phyloP scores from a whole-genome alignment of 2,888 invertebrate genomes.

The Dicyrtoma fusca region DNA sequence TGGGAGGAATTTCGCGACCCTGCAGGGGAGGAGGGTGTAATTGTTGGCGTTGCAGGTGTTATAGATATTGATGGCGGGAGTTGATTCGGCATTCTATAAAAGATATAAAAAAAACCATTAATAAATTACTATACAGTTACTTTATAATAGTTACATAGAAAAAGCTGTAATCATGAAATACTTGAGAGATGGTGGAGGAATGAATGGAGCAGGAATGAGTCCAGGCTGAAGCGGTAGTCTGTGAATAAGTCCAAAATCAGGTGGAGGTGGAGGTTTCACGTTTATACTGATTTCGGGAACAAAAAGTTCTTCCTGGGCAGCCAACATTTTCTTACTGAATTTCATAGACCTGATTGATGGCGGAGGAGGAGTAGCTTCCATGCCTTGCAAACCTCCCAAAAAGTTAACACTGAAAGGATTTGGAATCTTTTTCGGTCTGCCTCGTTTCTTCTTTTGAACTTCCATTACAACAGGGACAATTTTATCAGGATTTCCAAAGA shows the following conservation, averaged over 20 bases:
- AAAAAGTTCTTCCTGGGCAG: constrained; percentile 26
- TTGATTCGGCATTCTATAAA: constrained; percentile 41
- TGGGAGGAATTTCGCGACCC: constrained; percentile 23
- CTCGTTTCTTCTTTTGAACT: constrained; percentile 48
- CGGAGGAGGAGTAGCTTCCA: constrained; percentile 3
- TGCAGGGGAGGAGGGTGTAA: constrained; percentile 27
- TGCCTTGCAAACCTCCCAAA: constrained; percentile 4
- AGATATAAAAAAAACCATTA: neutral
- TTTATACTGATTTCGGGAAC: constrained; percentile 48
- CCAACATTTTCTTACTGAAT: constrained; percentile 33
- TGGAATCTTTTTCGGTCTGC: constrained; percentile 48
- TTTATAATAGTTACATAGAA: neutral
- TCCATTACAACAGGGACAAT: constrained; percentile 26
- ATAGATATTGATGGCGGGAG: constrained; percentile 53
- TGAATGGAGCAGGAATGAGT: constrained; percentile 49
- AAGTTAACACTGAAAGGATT: constrained; percentile 14
- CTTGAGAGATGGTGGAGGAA: constrained; percentile 28
- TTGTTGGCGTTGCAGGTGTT: constrained; percentile 48
- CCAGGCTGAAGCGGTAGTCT: constrained; percentile 51
- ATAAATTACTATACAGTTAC: neutral
- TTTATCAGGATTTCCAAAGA: constrained; percentile 34
- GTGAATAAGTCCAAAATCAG: constrained; percentile 42
- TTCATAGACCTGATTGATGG: constrained; percentile 22
- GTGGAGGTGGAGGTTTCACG: constrained; percentile 36
- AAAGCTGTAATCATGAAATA: neutral